Evolutionary conservation across 37 sponge, comb jelly and placozoan genomes (phyloP).

Genomic region (Beroe forskalii): DNA sequence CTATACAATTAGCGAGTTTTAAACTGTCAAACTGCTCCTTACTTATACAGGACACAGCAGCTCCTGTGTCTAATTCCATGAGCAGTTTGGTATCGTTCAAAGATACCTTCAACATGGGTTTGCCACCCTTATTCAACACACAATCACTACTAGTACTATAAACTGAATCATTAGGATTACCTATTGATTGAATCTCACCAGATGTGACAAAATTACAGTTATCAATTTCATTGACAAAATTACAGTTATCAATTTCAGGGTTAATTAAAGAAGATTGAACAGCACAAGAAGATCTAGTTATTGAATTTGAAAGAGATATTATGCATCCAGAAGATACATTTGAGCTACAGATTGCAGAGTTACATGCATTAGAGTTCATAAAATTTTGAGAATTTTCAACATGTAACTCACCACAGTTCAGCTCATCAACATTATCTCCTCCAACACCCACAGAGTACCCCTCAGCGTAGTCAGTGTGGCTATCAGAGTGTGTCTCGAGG

Average conservation of each 20-base stretch:
- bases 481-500: neutral
- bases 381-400: neutral
- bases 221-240: neutral
- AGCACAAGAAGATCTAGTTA: too few relatives aligned
- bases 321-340: too few relatives aligned
- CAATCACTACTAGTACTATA: neutral
- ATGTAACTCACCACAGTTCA: neutral
- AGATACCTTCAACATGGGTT: neutral
- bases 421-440: neutral
- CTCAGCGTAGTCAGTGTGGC: neutral
- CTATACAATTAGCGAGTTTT: neutral
- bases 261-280: neutral
- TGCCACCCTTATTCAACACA: neutral
- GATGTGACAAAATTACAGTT: neutral
- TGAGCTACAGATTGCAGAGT: too few relatives aligned
- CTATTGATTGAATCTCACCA: neutral
- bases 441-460: neutral
- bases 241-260: neutral
- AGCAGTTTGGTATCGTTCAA: neutral
- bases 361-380: too few relatives aligned
- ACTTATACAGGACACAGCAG: slow-evolving; percentile 42
- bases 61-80: slow-evolving; percentile 68
- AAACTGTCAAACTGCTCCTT: neutral
- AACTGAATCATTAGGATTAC: too few relatives aligned
- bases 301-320: neutral